Conservation (phyloP, 2,113 vertebrate genomes). For the Muntiacus reevesi region DNA sequence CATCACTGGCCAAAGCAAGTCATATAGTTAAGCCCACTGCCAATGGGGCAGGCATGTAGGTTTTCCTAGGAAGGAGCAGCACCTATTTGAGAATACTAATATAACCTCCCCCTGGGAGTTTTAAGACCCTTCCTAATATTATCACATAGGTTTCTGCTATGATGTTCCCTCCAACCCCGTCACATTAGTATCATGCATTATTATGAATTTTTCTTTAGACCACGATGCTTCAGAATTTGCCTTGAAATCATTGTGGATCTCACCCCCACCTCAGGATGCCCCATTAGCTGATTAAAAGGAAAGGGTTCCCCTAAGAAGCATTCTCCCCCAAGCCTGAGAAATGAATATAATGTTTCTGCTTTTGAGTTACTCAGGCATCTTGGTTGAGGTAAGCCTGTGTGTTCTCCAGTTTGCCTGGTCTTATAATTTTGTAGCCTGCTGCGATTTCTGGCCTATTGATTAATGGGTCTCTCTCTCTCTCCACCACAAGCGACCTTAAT, state of each 20-base stretch:
- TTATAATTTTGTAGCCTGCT: constrained; percentile 82
- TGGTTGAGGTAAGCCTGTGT: constrained; percentile 68
- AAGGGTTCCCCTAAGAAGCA: not conserved
- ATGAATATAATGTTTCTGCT: constrained; percentile 73
- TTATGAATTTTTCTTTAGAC: not conserved
- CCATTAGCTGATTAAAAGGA: constrained; percentile 52
- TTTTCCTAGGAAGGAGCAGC: not conserved
- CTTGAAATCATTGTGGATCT: not conserved
- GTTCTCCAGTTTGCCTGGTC: constrained; percentile 61
- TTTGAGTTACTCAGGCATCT: constrained; percentile 64
- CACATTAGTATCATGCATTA: not conserved
- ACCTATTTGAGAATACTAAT: not conserved
- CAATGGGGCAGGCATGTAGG: not conserved
- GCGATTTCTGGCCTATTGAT: constrained; percentile 87
- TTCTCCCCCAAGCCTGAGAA: constrained; percentile 40
- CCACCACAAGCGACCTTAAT: constrained; percentile 84
- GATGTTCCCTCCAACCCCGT: not conserved
- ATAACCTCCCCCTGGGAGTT: not conserved
- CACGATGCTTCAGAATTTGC: not conserved
- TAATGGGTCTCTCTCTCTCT: constrained; percentile 83
- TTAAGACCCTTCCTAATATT: not conserved
- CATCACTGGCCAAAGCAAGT: not conserved
- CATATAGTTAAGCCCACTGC: not conserved
- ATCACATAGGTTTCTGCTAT: not conserved
- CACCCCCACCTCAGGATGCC: not conserved